A percentile compares a stretch with the other conserved stretches of the same genome.
phyloP scores from a whole-genome alignment of 1,140 invertebrate species.

The Lasioglossum albipes region DNA sequence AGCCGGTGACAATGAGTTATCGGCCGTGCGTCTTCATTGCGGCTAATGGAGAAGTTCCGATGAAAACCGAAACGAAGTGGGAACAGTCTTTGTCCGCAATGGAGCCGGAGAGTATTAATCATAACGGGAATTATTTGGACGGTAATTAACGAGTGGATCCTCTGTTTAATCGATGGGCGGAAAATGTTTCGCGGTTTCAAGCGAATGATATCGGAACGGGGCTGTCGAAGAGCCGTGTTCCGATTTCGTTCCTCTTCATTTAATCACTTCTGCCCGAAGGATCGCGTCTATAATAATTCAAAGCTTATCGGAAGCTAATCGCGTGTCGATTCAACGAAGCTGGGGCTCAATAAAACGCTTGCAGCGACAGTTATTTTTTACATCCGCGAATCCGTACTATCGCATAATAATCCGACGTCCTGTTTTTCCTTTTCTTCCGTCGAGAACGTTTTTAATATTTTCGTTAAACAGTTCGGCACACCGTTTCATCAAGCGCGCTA shows the following conservation, averaged over 20 bases:
- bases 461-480: too few species aligned
- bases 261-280: slow-evolving; percentile 18
- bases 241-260: slow-evolving; percentile 7
- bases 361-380: neutral
- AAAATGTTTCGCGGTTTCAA: slow-evolving; percentile 6
- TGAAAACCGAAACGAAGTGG: slow-evolving; percentile 40
- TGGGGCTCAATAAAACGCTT: neutral
- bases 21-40: neutral
- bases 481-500: too few species aligned
- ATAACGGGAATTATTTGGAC: slow-evolving; percentile 41
- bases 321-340: slow-evolving; percentile 1
- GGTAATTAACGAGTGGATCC: slow-evolving; percentile 33
- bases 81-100: slow-evolving; percentile 24
- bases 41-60: slow-evolving; percentile 1
- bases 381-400: neutral
- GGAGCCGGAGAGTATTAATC: slow-evolving; percentile 11
- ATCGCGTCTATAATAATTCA: slow-evolving; percentile 33
- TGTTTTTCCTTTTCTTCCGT: neutral
- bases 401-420: neutral
- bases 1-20: neutral
- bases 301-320: slow-evolving; percentile 12
- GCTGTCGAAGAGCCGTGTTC: too few species aligned
- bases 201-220: slow-evolving; percentile 2
- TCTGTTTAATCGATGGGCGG: slow-evolving; percentile 23
- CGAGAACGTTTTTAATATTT: too few species aligned